Conservation (phyloP, 2,797 vertebrate species). For the Tragelaphus oryx region DNA sequence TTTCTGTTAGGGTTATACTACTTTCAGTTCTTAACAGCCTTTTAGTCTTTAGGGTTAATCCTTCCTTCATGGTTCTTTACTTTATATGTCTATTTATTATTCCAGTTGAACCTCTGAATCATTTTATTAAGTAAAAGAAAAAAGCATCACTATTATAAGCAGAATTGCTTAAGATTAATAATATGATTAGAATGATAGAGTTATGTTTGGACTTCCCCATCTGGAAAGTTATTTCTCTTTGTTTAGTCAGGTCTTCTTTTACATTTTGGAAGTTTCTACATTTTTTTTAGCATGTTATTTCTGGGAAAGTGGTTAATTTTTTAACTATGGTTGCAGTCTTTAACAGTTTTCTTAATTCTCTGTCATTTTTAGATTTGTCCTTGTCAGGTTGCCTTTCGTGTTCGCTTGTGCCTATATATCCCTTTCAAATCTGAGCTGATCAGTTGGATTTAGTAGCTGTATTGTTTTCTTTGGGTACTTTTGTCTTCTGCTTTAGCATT, state of each 20-base stretch:
- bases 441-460: neutral
- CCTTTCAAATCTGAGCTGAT: neutral
- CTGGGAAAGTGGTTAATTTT: neutral
- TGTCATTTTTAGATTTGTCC: neutral
- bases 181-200: neutral
- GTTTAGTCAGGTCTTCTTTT: neutral
- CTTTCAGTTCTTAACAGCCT: neutral
- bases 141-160: neutral
- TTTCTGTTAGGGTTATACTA: neutral
- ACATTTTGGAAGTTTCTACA: neutral
- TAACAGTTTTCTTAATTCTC: neutral
- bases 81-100: neutral
- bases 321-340: neutral
- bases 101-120: neutral
- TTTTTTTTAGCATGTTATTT: neutral
- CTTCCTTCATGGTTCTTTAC: neutral
- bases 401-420: neutral
- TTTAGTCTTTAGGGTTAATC: neutral
- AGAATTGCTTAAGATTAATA: neutral
- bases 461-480: neutral
- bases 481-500: neutral
- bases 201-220: neutral
- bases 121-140: neutral
- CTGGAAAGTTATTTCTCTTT: neutral
- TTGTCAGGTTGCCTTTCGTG: neutral